Percentiles rank a stretch among this genome's conserved stretches.
Evolutionary conservation across 1,140 invertebrate species (phyloP).

Genomic region (Drosophila insularis): DNA sequence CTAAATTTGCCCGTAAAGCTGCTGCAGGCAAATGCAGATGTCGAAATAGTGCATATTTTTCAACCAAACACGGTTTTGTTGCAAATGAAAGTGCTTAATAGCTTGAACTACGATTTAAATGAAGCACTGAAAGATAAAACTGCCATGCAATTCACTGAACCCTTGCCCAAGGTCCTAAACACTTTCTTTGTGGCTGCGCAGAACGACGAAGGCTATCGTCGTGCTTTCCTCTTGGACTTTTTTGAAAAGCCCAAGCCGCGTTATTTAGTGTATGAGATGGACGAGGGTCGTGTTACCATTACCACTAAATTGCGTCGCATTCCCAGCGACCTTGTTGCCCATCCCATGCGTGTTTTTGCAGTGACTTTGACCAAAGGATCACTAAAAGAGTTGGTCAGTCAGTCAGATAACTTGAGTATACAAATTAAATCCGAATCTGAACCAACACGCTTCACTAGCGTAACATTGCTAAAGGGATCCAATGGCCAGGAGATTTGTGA

Average conservation of each 20-base stretch:
- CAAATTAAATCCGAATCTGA: conserved; percentile 27
- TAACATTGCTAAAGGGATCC: background rate
- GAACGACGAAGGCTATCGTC: conserved; percentile 46
- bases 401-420: conserved; percentile 11
- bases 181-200: conserved; percentile 40
- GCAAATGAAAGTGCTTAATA: conserved; percentile 38
- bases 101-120: conserved; percentile 42
- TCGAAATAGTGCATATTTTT: conserved; percentile 33
- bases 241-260: conserved; percentile 22
- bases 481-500: conserved; percentile 24
- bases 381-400: background rate
- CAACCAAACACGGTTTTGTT: conserved; percentile 32
- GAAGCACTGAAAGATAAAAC: conserved; percentile 4
- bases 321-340: conserved; percentile 36
- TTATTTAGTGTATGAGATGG: conserved; percentile 62
- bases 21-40: conserved; percentile 29
- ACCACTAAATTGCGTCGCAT: conserved; percentile 40
- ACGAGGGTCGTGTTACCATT: conserved; percentile 48
- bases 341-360: conserved; percentile 43
- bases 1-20: conserved; percentile 42
- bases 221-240: conserved; percentile 49
- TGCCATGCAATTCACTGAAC: background rate
- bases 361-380: conserved; percentile 13
- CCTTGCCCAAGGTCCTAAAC: conserved; percentile 15
- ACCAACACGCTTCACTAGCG: conserved; percentile 10